phyloP scores from a whole-genome alignment of 2,888 invertebrate species.

The Choreutis nemorana region DNA sequence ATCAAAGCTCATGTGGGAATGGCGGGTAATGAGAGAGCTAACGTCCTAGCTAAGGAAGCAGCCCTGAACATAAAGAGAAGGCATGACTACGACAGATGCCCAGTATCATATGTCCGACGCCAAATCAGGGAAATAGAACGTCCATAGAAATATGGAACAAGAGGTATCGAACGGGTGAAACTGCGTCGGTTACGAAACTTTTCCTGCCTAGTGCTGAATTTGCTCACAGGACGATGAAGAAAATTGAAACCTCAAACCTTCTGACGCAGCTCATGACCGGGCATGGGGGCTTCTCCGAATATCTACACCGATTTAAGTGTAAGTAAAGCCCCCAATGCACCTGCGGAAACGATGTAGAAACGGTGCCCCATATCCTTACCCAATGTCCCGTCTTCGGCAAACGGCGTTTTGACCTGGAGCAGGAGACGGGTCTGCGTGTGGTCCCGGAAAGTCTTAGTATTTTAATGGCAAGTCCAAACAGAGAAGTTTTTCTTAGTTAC shows the following conservation, averaged over 20 bases:
- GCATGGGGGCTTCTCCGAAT: conserved; percentile 4
- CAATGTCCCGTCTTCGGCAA: background rate
- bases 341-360: background rate
- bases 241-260: background rate
- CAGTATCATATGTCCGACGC: background rate
- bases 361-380: background rate
- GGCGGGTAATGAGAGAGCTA: conserved; percentile 7
- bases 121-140: background rate
- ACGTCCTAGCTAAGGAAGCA: conserved; percentile 5
- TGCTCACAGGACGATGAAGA: background rate
- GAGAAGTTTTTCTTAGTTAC: background rate
- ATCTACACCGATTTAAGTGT: conserved; percentile 4
- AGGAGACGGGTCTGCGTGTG: background rate
- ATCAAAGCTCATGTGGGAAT: conserved; percentile 7
- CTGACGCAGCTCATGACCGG: conserved; percentile 4
- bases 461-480: background rate
- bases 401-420: background rate
- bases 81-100: background rate
- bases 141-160: background rate
- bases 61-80: background rate
- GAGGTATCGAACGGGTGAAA: background rate
- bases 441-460: background rate
- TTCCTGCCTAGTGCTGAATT: background rate
- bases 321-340: background rate
- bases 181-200: background rate